phyloP scores from a whole-genome alignment of 2,797 vertebrate genomes.

The Gastrophryne carolinensis region DNA sequence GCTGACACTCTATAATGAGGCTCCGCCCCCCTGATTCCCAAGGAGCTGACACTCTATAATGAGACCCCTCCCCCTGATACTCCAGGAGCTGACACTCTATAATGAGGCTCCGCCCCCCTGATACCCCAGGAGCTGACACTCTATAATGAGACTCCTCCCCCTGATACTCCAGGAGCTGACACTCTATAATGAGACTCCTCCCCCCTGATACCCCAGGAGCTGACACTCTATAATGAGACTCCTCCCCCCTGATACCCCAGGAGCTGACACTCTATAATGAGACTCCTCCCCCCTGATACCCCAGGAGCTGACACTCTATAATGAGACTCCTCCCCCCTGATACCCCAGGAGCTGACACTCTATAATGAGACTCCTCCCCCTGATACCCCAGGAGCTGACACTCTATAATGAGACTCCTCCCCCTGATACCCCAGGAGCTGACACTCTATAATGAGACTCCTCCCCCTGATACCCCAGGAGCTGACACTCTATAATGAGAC shows the following conservation, averaged over 20 bases:
- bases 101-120: background rate
- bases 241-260: background rate
- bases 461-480: too few species aligned
- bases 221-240: background rate
- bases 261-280: background rate
- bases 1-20: background rate
- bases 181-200: background rate
- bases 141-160: background rate
- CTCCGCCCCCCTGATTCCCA: background rate
- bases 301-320: background rate
- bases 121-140: background rate
- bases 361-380: too few species aligned
- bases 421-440: too few species aligned
- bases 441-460: too few species aligned
- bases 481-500: too few species aligned
- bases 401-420: too few species aligned
- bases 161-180: background rate
- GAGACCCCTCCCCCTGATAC: too few species aligned
- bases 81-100: too few species aligned
- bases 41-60: background rate
- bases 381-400: too few species aligned
- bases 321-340: too few species aligned
- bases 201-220: background rate
- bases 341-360: too few species aligned
- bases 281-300: background rate